Conservation (phyloP, 2,797 vertebrate species). For the Falco berigora region DNA sequence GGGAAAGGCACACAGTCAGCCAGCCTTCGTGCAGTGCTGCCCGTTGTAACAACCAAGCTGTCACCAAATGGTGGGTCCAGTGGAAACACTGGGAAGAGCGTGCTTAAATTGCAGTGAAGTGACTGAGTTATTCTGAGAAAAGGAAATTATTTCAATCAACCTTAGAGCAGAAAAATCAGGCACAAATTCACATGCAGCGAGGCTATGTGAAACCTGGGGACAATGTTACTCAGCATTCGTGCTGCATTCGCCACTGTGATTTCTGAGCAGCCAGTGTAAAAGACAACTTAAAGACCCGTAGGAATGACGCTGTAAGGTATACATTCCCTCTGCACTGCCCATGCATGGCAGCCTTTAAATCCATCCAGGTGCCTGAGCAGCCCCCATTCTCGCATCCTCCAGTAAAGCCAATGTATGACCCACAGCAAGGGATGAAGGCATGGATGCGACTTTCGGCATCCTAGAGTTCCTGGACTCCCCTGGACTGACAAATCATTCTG, state of each 20-base stretch:
- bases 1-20: not conserved
- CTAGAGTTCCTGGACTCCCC: not conserved
- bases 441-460: not conserved
- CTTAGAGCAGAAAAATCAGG: not conserved
- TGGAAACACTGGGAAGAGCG: not conserved
- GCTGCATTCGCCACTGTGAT: not conserved
- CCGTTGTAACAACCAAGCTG: not conserved
- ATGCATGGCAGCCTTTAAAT: not conserved
- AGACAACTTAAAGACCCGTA: not conserved
- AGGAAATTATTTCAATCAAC: not conserved
- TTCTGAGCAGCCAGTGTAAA: not conserved
- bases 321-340: not conserved
- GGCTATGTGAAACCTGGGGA: not conserved
- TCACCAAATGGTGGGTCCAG: not conserved
- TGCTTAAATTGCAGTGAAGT: not conserved
- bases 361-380: not conserved
- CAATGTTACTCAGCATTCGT: not conserved
- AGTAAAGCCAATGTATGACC: rapidly evolving
- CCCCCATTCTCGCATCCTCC: not conserved
- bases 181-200: not conserved
- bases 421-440: not conserved
- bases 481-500: not conserved
- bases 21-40: not conserved
- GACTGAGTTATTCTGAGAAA: not conserved
- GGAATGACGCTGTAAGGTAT: not conserved